These are phyloP conservation scores for Syngnathus acus DNA, from an alignment of 2,797 vertebrate genomes.

Conservation along the genomic window DNA sequence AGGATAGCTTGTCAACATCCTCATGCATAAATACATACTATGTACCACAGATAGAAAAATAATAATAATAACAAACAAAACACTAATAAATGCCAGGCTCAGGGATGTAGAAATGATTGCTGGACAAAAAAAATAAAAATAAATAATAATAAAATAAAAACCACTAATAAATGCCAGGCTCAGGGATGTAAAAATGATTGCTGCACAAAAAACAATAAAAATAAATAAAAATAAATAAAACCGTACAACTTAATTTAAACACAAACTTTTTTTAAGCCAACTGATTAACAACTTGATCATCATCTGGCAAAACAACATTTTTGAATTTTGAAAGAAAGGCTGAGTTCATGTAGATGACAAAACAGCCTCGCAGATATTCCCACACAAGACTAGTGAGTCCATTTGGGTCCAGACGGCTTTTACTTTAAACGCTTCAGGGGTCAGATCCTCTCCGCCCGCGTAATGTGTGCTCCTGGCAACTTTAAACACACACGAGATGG, in stretches of 20 bases:
- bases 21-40: neutral
- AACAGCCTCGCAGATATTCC: neutral
- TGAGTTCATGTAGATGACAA: neutral
- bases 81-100: neutral
- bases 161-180: neutral
- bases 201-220: neutral
- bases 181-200: neutral
- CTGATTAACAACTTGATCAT: too few relatives aligned
- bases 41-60: neutral
- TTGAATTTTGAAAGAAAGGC: too few relatives aligned
- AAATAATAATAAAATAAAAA: neutral
- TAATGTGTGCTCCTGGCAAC: slow-evolving; percentile 4
- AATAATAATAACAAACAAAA: neutral
- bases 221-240: neutral
- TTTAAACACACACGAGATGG: slow-evolving; percentile 9
- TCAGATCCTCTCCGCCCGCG: slow-evolving; percentile 6
- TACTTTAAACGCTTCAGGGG: slow-evolving; percentile 14
- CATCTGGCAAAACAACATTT: too few relatives aligned
- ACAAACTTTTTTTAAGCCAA: neutral
- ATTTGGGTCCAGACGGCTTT: slow-evolving; percentile 6
- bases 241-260: neutral
- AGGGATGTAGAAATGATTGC: neutral
- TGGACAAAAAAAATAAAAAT: neutral
- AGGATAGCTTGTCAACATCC: neutral
- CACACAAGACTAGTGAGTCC: slow-evolving; percentile 7